Evolutionary conservation across 2,888 invertebrate genomes (phyloP).

Genomic region (Anodontia alba): DNA sequence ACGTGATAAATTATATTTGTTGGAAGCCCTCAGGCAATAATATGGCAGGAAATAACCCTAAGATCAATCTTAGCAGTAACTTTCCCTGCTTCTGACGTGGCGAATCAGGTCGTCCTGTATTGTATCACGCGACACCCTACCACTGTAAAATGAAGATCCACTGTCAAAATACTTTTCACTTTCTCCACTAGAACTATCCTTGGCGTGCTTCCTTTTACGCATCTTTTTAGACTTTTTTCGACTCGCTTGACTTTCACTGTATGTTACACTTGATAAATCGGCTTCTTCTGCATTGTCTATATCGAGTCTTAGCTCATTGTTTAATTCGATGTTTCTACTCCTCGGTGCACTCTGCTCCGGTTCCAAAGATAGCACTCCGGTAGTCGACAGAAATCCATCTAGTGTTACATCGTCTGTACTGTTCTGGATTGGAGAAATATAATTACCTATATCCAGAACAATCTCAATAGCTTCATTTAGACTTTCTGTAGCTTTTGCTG

Average conservation of each 20-base stretch:
- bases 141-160: constrained; percentile 4
- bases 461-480: constrained; percentile 1
- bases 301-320: background rate
- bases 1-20: too few relatives aligned
- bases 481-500: constrained; percentile 6
- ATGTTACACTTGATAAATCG: background rate
- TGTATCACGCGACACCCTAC: background rate
- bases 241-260: background rate
- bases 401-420: background rate
- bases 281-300: background rate
- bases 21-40: too few relatives aligned
- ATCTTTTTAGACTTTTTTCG: background rate
- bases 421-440: background rate
- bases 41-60: too few relatives aligned
- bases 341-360: background rate
- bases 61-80: constrained; percentile 12
- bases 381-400: background rate
- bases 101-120: background rate
- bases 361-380: background rate
- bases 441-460: background rate
- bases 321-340: background rate
- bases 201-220: background rate
- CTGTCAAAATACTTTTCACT: constrained; percentile 7
- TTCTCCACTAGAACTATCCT: constrained; percentile 2
- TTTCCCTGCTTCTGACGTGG: constrained; percentile 5